Conservation (phyloP, 2,888 invertebrate genomes). For the Microplitis deprimator region DNA sequence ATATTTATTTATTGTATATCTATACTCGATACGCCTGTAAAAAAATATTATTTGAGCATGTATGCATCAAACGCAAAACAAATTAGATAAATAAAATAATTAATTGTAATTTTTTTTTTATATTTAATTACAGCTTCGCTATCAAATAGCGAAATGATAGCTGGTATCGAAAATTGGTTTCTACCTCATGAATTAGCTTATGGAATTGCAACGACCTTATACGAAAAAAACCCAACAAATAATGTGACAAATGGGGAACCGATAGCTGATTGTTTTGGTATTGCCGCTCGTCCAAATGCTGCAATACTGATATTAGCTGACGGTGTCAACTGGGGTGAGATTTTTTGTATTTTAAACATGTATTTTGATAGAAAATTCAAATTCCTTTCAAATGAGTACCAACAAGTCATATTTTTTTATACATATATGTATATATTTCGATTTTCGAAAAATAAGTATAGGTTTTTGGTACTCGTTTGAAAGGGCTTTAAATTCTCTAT, state of each 20-base stretch:
- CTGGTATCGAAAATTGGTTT: conserved; percentile 74
- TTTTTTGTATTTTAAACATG: conserved; percentile 8
- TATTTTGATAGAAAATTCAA: not conserved
- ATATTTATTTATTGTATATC: not conserved
- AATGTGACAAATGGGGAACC: conserved; percentile 83
- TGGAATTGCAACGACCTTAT: conserved; percentile 84
- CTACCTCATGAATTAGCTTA: conserved; percentile 75
- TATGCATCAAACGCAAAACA: not conserved
- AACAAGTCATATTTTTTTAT: not conserved
- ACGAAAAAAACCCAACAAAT: conserved; percentile 87
- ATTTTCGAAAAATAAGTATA: too few species aligned
- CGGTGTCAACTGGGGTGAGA: conserved; percentile 90
- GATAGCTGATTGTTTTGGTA: conserved; percentile 89
- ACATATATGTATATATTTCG: too few species aligned
- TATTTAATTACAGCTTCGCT: conserved; percentile 44
- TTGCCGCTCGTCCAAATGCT: conserved; percentile 81
- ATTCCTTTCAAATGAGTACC: too few species aligned
- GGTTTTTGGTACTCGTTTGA: too few species aligned
- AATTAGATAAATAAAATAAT: not conserved
- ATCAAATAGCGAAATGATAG: conserved; percentile 50
- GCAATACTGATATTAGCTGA: conserved; percentile 87
- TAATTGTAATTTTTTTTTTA: not conserved
- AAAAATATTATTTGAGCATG: not conserved
- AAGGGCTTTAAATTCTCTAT: too few species aligned
- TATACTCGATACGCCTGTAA: not conserved